Evolutionary conservation across 2,797 vertebrate species (phyloP).

Genomic region (Pitangus sulphuratus): DNA sequence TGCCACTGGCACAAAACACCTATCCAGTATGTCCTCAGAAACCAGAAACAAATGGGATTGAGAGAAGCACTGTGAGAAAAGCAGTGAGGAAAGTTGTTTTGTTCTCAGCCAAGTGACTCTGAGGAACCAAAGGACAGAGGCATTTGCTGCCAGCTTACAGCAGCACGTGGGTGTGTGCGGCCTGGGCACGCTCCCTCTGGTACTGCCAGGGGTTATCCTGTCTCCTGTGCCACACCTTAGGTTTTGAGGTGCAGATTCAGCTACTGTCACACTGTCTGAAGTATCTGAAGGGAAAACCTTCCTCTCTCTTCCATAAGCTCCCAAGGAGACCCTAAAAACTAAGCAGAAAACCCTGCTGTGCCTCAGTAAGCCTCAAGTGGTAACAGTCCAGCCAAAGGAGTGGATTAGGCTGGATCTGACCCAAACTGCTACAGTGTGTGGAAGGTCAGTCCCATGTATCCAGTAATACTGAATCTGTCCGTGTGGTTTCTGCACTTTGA

Average conservation of each 20-base stretch:
- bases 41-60: rapidly evolving
- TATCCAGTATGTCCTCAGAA: background rate
- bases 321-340: background rate
- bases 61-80: background rate
- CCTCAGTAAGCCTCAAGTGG: background rate
- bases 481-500: too few relatives aligned
- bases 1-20: rapidly evolving
- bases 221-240: background rate
- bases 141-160: rapidly evolving
- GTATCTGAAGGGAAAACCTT: background rate
- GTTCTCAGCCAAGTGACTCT: background rate
- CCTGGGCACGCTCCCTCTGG: background rate
- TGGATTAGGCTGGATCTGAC: background rate
- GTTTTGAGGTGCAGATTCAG: background rate
- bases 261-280: rapidly evolving
- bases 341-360: background rate
- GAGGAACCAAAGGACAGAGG: background rate
- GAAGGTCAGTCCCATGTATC: background rate
- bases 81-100: background rate
- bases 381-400: background rate
- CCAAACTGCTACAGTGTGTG: background rate
- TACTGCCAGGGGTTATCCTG: background rate
- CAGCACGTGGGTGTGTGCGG: rapidly evolving
- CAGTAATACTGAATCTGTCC: too few relatives aligned
- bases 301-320: background rate